These are phyloP conservation scores for Meloidogyne floridensis DNA, from an alignment of 1,140 invertebrate species.

Conservation along the genomic window DNA sequence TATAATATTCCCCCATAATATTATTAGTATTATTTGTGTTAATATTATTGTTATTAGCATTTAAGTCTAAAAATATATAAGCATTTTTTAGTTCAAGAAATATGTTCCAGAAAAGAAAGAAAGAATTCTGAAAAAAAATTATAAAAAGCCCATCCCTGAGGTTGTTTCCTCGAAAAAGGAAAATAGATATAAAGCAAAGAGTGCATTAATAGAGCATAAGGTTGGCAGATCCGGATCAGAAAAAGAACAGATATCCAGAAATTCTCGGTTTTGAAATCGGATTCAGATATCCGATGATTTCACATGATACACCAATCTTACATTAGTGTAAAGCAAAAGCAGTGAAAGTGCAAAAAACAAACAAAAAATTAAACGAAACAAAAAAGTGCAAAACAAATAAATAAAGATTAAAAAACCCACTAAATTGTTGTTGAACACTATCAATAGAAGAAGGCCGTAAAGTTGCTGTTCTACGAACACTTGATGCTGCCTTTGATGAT, in stretches of 20 bases:
- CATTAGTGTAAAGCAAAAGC: too few species aligned
- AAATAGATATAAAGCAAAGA: too few species aligned
- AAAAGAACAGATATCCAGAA: too few species aligned
- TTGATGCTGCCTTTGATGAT: neutral
- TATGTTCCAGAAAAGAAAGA: neutral
- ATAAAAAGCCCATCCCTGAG: too few species aligned
- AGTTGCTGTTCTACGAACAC: slow-evolving; percentile 1
- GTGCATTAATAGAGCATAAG: too few species aligned
- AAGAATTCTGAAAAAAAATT: too few species aligned
- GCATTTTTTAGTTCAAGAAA: neutral
- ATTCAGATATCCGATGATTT: too few species aligned
- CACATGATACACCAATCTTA: too few species aligned
- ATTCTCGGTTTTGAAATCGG: too few species aligned
- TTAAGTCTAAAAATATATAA: neutral
- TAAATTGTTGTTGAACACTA: neutral
- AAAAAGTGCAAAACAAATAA: neutral
- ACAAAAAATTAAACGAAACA: neutral
- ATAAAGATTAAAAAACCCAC: neutral
- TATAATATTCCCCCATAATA: neutral
- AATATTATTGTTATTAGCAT: neutral
- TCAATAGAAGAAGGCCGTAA: neutral
- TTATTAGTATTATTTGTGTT: slow-evolving; percentile 5
- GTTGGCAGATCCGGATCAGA: too few species aligned
- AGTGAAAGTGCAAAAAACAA: too few species aligned
- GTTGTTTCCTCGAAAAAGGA: too few species aligned